These are phyloP conservation scores for Himalopsyche kuldschensis DNA, from an alignment of 2,888 invertebrate genomes.

Conservation along the genomic window DNA sequence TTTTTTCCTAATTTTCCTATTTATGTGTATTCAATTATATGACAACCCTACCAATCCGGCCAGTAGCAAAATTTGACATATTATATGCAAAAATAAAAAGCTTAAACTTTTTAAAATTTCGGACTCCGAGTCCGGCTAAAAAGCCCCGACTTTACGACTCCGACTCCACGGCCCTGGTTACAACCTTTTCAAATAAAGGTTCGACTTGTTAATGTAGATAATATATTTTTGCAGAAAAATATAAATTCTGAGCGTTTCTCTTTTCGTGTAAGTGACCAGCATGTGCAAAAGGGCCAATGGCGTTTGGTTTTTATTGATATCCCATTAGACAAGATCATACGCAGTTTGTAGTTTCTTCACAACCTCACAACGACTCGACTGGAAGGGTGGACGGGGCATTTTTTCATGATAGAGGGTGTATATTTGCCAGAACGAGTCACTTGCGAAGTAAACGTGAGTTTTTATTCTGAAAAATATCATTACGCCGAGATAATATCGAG, in stretches of 20 bases:
- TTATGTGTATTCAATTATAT: too few species aligned
- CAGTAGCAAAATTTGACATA: too few species aligned
- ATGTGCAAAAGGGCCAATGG: background rate
- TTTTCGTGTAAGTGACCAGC: background rate
- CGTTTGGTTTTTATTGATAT: constrained; percentile 30
- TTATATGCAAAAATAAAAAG: too few species aligned
- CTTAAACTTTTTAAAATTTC: too few species aligned
- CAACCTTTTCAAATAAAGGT: too few species aligned
- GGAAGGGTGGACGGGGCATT: background rate
- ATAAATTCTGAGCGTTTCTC: background rate
- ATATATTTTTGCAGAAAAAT: background rate
- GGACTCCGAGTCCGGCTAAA: too few species aligned
- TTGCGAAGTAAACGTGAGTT: constrained; percentile 1
- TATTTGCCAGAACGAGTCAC: background rate
- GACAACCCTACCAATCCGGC: too few species aligned
- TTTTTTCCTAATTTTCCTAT: too few species aligned
- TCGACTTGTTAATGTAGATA: background rate
- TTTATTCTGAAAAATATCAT: background rate
- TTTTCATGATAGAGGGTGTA: background rate
- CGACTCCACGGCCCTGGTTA: too few species aligned
- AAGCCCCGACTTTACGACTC: too few species aligned
- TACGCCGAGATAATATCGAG: background rate
- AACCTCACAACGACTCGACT: constrained; percentile 4
- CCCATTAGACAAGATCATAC: constrained; percentile 35
- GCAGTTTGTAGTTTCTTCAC: constrained; percentile 39